Evolutionary conservation across 1,140 invertebrate species (phyloP), one percentile per base, ranked within the genome.

Genomic region (Diabrotica undecimpunctata): DNA sequence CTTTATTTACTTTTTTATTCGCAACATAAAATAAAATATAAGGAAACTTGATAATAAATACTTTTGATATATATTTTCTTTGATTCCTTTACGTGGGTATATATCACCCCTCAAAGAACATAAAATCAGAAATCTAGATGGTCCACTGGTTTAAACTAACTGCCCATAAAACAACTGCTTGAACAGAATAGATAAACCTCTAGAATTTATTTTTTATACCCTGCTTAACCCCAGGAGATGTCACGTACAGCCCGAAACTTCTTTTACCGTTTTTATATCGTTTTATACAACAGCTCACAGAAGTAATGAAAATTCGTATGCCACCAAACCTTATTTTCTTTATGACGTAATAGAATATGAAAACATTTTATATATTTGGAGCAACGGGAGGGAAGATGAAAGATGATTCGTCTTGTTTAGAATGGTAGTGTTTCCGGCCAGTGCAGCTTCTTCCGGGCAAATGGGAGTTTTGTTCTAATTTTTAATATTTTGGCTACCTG

Each of bases 261-360:
- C 12, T 54, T 54, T 8, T 25, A 25, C 9, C 8, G 8, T 4
- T 8, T 54, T 54, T 54, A 54, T 25, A 54, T 54, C n/a, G 14
- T 54, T 54, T 54, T 54, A 54, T 61, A 51, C 25, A 57, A 11
- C 36, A 38, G 36, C 25, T 38, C n/a, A 37, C n/a, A 57, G n/a
- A 10, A n/a, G 41, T 61, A 61, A 61, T 61, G 59, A 61, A 61
- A 61, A 51, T 61, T 35, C 13, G 46, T 61, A 61, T 51, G 59
- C 59, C 14, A 46, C 12, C 57, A 11, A 61, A 52, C 46, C 50
- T 61, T 51, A 52, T 14, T 61, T 61, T 61, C 59, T 61, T 61
- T 52, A 61, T 61, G 59, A 61, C 36, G 50, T 61, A 61, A 61
- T 61, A 51, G 59, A 52, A 37, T 61, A 61, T 53, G 50, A 61